Evolutionary conservation across 2,797 vertebrate species (phyloP).

Genomic region (Sebastes taczanowskii): DNA sequence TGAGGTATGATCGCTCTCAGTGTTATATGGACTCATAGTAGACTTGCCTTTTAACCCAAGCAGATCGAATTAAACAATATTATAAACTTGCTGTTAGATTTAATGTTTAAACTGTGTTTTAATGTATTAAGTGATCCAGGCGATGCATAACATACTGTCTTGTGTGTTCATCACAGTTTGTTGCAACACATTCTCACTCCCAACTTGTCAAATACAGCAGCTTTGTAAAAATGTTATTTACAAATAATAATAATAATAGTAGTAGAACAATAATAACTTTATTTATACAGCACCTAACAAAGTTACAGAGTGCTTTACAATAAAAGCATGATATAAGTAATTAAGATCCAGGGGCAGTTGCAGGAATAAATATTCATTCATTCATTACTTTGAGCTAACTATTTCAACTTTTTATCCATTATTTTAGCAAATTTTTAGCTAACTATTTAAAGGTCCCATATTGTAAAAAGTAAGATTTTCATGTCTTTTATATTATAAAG

Average conservation of each 20-base stretch:
- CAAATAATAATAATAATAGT: neutral
- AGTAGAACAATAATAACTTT: neutral
- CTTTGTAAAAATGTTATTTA: neutral
- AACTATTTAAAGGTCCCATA: no score
- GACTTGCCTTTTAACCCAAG: no score
- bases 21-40: no score
- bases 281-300: no score
- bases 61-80: neutral
- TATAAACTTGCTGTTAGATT: neutral
- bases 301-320: accelerated
- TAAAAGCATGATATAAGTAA: no score
- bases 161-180: neutral
- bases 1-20: no score
- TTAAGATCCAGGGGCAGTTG: neutral
- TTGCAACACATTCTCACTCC: neutral
- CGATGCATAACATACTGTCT: neutral
- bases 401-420: no score
- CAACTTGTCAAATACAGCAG: neutral
- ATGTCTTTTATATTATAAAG: no score
- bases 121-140: neutral
- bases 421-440: no score
- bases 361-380: no score
- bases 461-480: no score
- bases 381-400: no score
- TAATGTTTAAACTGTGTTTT: neutral